Base-by-base conservation (phyloP, 2,797 vertebrate genomes). In the Rachycentron canadum region DNA sequence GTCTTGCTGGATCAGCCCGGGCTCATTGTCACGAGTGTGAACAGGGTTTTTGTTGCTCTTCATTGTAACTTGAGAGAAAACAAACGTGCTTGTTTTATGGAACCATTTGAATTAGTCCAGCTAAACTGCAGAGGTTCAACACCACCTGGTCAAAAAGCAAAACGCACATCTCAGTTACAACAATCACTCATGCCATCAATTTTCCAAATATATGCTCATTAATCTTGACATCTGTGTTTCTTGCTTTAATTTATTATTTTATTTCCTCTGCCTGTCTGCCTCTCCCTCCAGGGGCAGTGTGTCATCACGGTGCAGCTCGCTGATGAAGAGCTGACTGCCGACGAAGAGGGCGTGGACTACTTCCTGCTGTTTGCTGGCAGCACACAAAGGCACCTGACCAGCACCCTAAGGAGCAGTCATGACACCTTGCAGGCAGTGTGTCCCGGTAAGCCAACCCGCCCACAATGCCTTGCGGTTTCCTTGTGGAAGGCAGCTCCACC, bases 281-380 rank as follows among this genome's bases (percentile, higher is more conserved):
- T 52, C 0, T 74, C 32, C 56, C 30, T 76, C 32, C 90, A 99
- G 98, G 98, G 98, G 53, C 96, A 95, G 81, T 97, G 97, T 91
- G 91, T 98, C 81, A 94, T 99, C 88, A 97, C 97, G 0, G 95
- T 99, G 72, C 92, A 96, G 91, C 96, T 99, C 83, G 84, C 94
- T 5, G 95, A 97, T 80, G 96, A 97, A 60, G 96, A 96, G 89
- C 90, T 91, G 70, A 69, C 77, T 74, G 92, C 90, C 59, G 90
- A 96, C 59, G 95, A 95, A 78, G 95, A 96, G 91, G 96, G 94
- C 84, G 95, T 94, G 69, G 95, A 96, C 87, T 97, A 97, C 89
- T 98, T 98, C 93, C 95, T 99, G 89, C 91, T 97, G 76, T 98
- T 99, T 85, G 93, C 94, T 67, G 98, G 98, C 50, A 98, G 97